Base-by-base conservation (phyloP, 2,113 vertebrate species). In the Istiophorus platypterus region DNA sequence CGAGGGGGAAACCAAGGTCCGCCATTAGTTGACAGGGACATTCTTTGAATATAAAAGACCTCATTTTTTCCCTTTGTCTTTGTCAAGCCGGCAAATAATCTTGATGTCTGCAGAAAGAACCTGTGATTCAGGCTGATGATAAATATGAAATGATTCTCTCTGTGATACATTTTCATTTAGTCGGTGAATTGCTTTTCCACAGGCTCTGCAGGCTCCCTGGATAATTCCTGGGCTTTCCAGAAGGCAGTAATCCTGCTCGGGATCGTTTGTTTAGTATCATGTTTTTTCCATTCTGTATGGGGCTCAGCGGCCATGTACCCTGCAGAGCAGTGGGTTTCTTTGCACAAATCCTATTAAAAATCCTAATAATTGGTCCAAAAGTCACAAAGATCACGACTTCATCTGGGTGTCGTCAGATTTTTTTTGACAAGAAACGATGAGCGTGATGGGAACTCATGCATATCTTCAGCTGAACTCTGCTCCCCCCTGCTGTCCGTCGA, bases 401-500 rank as follows among this genome's bases (percentile, higher is more conserved):
- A 52, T 31, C 17, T 11, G 37, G 39, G 42, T 56, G 80, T 57
- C 18, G 18, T 34, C 45, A 58, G 31, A 56, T 22, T 2, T 72
- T 31, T 41, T 72, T 31, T 41, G 59, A 59, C 1, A 56, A 49
- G 14, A 58, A 59, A n/a, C 4, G 22, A n/a, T n/a, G 45, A 49
- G 11, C 20, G 13, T 22, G 27, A 54, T 34, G 24, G 29, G 5
- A 58, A 41, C n/a, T 49, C 29, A 24, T 7, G 13, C 15, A 45
- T 26, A 15, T 56, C 31, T 66, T 65, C n/a, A 68, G 49, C 47
- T 90, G 80, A 88, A 63, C 79, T 88, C 80, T 92, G 90, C 88
- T 88, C 74, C 89, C 90, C 82, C 90, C 91, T 93, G 80, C 86
- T 91, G 91, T 91, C 67, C 79, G 47, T 9, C 31, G 27, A 31